These are phyloP conservation scores for Acipenser transmontanus DNA, from an alignment of 2,797 vertebrate genomes.

Conservation along the genomic window DNA sequence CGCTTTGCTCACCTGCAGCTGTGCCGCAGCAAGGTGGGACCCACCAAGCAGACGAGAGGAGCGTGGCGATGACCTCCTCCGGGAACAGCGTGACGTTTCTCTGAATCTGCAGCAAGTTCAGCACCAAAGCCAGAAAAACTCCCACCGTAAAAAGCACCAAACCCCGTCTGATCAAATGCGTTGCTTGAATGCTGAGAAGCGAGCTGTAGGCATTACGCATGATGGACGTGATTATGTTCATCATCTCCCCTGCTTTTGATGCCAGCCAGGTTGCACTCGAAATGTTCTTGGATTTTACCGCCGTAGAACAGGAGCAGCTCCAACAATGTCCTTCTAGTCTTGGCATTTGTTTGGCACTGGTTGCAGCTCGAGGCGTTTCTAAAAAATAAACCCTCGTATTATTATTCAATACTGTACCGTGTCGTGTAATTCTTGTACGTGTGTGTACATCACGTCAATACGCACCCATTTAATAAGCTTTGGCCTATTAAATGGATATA, in stretches of 20 bases:
- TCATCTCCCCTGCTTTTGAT: constrained; percentile 68
- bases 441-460: too few relatives aligned
- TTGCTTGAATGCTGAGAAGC: constrained; percentile 59
- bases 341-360: constrained; percentile 62
- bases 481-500: too few relatives aligned
- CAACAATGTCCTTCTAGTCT: constrained; percentile 77
- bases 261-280: constrained; percentile 50
- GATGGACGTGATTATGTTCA: constrained; percentile 63
- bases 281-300: constrained; percentile 43
- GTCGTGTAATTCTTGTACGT: too few relatives aligned
- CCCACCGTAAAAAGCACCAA: constrained; percentile 89
- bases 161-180: constrained; percentile 78
- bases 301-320: constrained; percentile 73
- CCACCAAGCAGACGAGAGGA: constrained; percentile 96
- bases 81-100: constrained; percentile 88
- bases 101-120: constrained; percentile 93
- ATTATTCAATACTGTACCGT: too few relatives aligned
- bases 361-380: too few relatives aligned
- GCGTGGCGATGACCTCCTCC: constrained; percentile 84
- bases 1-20: constrained; percentile 77
- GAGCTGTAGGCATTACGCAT: constrained; percentile 57
- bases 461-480: too few relatives aligned
- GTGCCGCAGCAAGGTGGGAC: constrained; percentile 94
- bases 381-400: too few relatives aligned
- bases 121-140: constrained; percentile 84